These are phyloP conservation scores for Schrankia costaestrigalis DNA, from an alignment of 2,888 invertebrate species.

Conservation along the genomic window DNA sequence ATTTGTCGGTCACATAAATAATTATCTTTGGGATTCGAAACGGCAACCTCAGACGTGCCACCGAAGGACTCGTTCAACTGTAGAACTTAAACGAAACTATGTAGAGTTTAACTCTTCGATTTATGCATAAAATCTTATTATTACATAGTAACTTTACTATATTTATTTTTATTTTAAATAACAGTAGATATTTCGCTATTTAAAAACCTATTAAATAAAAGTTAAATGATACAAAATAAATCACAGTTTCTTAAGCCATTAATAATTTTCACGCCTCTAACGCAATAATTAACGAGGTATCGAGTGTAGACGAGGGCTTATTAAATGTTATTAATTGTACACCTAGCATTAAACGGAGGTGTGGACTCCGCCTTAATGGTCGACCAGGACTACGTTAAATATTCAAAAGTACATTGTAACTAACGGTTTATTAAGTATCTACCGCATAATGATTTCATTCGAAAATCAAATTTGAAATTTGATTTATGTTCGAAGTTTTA, in stretches of 20 bases:
- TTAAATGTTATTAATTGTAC: constrained; percentile 28
- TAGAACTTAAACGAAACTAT: too few relatives aligned
- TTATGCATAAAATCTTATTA: too few relatives aligned
- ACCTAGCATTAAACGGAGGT: constrained; percentile 17
- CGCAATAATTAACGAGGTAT: constrained; percentile 9
- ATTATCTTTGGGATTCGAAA: too few relatives aligned
- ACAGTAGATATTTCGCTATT: too few relatives aligned
- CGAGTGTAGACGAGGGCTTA: constrained; percentile 9
- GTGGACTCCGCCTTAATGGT: constrained; percentile 28
- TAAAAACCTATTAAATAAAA: too few relatives aligned
- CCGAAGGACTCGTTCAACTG: too few relatives aligned
- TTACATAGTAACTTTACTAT: too few relatives aligned
- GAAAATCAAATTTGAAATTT: not conserved
- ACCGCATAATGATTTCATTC: not conserved
- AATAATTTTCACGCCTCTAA: constrained; percentile 12
- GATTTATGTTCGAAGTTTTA: too few relatives aligned
- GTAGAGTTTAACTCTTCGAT: too few relatives aligned
- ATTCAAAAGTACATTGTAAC: constrained; percentile 13
- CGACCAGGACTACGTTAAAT: constrained; percentile 12
- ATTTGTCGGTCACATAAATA: too few relatives aligned
- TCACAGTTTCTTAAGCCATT: not conserved
- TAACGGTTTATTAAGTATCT: constrained; percentile 5
- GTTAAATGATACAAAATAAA: constrained; percentile 1
- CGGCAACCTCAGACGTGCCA: too few relatives aligned
- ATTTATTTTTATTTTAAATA: too few relatives aligned